A percentile compares a stretch with the other conserved stretches of the same genome.
Conservation (phyloP, 2,888 invertebrate species). For the Epirrita christyi region DNA sequence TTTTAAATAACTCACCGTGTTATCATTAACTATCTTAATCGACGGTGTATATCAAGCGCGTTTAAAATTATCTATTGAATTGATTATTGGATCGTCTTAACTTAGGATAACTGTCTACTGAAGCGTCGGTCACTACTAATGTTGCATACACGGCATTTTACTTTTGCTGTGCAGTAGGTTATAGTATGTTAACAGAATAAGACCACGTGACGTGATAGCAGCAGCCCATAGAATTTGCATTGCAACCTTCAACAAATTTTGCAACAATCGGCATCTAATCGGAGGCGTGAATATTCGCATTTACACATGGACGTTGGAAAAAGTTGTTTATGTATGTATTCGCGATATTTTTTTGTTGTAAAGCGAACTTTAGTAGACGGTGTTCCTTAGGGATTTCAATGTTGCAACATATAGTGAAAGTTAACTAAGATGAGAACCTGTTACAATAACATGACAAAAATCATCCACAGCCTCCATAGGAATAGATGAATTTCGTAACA, state of each 20-base stretch:
- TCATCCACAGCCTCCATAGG: constrained; percentile 29
- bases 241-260: too few species aligned
- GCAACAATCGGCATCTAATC: too few species aligned
- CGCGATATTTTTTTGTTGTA: too few species aligned
- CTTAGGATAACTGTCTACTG: constrained; percentile 3
- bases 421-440: constrained; percentile 49
- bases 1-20: neutral
- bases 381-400: constrained; percentile 35
- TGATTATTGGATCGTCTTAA: constrained; percentile 28
- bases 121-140: neutral
- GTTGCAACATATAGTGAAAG: constrained; percentile 52
- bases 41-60: constrained; percentile 20
- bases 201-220: too few species aligned
- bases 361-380: neutral
- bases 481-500: constrained; percentile 34
- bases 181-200: too few species aligned
- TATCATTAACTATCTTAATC: constrained; percentile 35
- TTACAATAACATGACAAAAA: constrained; percentile 34
- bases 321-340: too few species aligned
- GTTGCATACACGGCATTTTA: too few species aligned
- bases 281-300: too few species aligned
- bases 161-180: too few species aligned
- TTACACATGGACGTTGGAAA: too few species aligned
- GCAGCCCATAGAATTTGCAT: too few species aligned
- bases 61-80: constrained; percentile 31